Conservation (phyloP, 2,888 invertebrate species). For the Noctua fimbriata region DNA sequence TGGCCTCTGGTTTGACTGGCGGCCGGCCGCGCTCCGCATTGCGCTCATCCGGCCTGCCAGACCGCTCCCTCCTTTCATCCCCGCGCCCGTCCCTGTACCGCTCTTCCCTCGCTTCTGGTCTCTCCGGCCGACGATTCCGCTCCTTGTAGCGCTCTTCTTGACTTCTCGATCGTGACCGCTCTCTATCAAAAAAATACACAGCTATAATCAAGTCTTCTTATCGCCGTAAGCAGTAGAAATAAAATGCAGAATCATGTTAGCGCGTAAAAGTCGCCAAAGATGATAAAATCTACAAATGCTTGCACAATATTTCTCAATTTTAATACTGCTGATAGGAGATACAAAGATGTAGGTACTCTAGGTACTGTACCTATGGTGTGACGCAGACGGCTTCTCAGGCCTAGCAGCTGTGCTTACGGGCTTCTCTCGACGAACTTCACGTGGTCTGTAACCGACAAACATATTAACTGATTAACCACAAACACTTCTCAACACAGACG, state of each 20-base stretch:
- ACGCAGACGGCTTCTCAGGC: constrained; percentile 72
- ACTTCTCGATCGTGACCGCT: constrained; percentile 75
- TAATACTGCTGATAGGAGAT: neutral
- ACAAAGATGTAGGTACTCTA: too few species aligned
- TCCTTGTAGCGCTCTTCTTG: constrained; percentile 78
- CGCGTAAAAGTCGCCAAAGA: neutral
- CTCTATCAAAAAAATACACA: constrained; percentile 62
- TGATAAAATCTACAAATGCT: neutral
- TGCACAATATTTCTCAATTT: neutral
- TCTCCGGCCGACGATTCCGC: constrained; percentile 67
- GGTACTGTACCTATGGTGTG: constrained; percentile 59
- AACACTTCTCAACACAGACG: constrained; percentile 26
- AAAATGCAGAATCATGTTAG: neutral
- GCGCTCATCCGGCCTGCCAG: constrained; percentile 55
- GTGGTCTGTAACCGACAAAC: constrained; percentile 78
- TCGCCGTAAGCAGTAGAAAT: neutral
- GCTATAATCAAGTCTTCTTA: neutral
- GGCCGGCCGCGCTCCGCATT: constrained; percentile 51
- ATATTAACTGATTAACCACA: constrained; percentile 37
- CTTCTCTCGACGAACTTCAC: constrained; percentile 81
- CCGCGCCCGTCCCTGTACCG: constrained; percentile 63
- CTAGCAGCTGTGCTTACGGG: constrained; percentile 66
- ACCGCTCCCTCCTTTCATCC: constrained; percentile 59
- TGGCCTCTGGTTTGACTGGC: constrained; percentile 62
- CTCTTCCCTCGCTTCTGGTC: constrained; percentile 68